phyloP scores from a whole-genome alignment of 2,888 invertebrate species.

The Xanthorhoe designata region DNA sequence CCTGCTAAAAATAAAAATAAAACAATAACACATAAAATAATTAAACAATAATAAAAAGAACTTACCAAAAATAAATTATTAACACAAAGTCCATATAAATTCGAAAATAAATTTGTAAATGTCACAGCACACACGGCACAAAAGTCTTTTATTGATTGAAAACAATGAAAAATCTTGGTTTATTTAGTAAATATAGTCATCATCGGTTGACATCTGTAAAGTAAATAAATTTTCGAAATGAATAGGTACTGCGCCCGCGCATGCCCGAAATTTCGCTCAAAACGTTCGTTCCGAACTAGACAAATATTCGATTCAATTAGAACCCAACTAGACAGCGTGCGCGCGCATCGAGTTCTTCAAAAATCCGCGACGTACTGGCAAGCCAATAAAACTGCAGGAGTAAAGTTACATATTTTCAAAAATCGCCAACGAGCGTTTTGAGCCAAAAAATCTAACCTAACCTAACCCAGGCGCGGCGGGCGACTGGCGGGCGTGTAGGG shows the following conservation, averaged over 20 bases:
- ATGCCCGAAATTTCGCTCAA: slow-evolving; percentile 57
- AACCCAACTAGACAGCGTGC: slow-evolving; percentile 59
- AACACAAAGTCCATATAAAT: slow-evolving; percentile 77
- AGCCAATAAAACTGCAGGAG: slow-evolving; percentile 69
- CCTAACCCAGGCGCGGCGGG: slow-evolving; percentile 84
- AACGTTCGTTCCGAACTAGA: slow-evolving; percentile 66
- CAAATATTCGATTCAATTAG: slow-evolving; percentile 64
- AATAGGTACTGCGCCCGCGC: slow-evolving; percentile 65
- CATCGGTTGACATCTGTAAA: slow-evolving; percentile 67
- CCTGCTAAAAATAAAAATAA: not conserved
- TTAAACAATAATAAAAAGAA: slow-evolving; percentile 57
- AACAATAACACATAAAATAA: slow-evolving; percentile 18
- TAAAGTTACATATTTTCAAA: slow-evolving; percentile 77
- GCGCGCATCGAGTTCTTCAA: slow-evolving; percentile 69
- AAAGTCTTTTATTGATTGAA: slow-evolving; percentile 64
- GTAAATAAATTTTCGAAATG: slow-evolving; percentile 48
- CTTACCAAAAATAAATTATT: slow-evolving; percentile 73
- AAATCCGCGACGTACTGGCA: slow-evolving; percentile 77
- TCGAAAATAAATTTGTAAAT: slow-evolving; percentile 62
- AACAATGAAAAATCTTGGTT: slow-evolving; percentile 68
- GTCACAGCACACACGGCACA: slow-evolving; percentile 82
- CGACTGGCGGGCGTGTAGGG: slow-evolving; percentile 85
- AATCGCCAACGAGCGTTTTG: slow-evolving; percentile 82
- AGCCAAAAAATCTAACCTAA: slow-evolving; percentile 86
- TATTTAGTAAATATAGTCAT: slow-evolving; percentile 64